Conservation (phyloP, 2,113 vertebrate genomes). For the Porphyrio hochstetteri region DNA sequence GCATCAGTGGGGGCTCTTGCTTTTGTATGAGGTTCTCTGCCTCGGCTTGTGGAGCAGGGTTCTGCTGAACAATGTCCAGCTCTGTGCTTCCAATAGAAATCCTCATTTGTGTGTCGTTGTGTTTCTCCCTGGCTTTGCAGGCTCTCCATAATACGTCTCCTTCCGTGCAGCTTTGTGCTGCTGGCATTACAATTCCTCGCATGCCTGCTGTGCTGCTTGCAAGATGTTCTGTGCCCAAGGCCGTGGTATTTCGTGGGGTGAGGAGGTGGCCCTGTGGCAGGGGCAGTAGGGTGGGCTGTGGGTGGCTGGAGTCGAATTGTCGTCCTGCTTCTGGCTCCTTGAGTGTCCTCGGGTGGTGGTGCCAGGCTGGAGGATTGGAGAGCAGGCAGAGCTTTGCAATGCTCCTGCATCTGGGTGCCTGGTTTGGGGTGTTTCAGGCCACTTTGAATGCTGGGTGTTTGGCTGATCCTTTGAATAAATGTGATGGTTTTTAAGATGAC, state of each 20-base stretch:
- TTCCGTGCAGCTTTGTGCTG: background rate
- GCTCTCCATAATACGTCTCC: background rate
- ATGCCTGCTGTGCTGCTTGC: accelerated
- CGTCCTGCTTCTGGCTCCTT: background rate
- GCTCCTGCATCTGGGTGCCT: background rate
- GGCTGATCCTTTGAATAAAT: background rate
- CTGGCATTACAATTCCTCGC: background rate
- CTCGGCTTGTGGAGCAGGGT: background rate
- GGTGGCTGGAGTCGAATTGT: background rate
- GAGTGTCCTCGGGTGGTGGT: background rate
- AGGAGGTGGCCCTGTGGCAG: background rate
- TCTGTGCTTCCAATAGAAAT: background rate
- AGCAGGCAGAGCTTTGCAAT: background rate
- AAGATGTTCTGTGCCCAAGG: background rate
- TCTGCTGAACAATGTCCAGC: slow-evolving; percentile 31
- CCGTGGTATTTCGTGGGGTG: accelerated
- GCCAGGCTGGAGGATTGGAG: background rate
- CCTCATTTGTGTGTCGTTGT: background rate
- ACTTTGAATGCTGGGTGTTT: background rate
- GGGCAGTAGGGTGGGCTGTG: background rate
- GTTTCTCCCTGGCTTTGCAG: background rate
- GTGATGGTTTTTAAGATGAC: background rate
- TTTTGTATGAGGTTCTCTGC: slow-evolving; percentile 3
- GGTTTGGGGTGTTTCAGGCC: accelerated
- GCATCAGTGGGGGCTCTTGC: slow-evolving; percentile 58